These are phyloP conservation scores for Phalacrocorax brasilianus DNA, from an alignment of 2,113 vertebrate genomes.

Conservation along the genomic window DNA sequence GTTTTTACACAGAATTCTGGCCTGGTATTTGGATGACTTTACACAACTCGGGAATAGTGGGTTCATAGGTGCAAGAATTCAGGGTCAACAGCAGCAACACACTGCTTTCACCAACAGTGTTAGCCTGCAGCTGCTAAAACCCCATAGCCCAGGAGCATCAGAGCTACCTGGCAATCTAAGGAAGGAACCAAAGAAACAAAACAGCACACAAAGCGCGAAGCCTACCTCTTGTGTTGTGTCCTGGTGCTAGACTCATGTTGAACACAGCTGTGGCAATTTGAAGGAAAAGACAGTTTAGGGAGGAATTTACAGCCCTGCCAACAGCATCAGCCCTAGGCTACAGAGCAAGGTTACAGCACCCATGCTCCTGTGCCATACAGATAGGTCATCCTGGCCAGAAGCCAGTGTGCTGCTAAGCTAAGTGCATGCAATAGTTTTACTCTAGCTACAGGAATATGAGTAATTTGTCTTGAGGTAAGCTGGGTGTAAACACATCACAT, in stretches of 20 bases:
- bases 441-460: neutral
- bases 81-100: neutral
- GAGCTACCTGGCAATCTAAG: neutral
- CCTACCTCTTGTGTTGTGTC: neutral
- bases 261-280: neutral
- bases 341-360: neutral
- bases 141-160: neutral
- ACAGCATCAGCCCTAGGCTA: neutral
- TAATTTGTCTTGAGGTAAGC: neutral
- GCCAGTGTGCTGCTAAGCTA: neutral
- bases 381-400: neutral
- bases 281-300: neutral
- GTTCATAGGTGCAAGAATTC: neutral
- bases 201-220: neutral
- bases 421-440: neutral
- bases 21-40: neutral
- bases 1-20: neutral
- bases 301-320: neutral
- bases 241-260: accelerated
- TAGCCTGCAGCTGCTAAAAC: neutral
- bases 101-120: neutral
- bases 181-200: neutral
- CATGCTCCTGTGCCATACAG: neutral
- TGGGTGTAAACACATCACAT: accelerated
- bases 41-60: neutral